These are phyloP conservation scores for Beroe ovata DNA, from an alignment of 37 sponge, comb jelly and placozoan species.

Conservation along the genomic window DNA sequence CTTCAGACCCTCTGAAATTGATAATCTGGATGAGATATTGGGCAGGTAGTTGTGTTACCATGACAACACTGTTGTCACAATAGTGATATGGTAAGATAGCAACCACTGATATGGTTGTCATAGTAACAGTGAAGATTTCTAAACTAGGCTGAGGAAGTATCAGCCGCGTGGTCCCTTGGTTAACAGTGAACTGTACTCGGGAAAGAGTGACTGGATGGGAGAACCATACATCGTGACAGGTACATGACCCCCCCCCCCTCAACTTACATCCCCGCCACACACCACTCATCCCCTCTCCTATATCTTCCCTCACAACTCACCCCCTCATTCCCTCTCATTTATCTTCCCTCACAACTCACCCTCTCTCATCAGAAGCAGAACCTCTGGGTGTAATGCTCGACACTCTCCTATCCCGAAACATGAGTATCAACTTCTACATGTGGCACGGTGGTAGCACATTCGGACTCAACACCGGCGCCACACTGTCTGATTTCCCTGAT, in stretches of 20 bases:
- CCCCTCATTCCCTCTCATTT: no score
- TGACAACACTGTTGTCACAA: no score
- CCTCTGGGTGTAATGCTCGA: neutral
- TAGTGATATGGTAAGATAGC: no score
- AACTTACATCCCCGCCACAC: no score
- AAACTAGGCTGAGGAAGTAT: constrained; percentile 16
- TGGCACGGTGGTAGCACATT: constrained; percentile 86
- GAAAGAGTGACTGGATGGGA: constrained; percentile 43
- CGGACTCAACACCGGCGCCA: constrained; percentile 87
- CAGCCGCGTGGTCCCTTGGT: constrained; percentile 24
- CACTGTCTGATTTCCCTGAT: neutral
- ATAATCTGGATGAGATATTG: neutral
- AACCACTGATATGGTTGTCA: no score
- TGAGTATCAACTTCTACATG: constrained; percentile 8
- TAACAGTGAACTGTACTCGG: constrained; percentile 59
- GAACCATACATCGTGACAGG: neutral
- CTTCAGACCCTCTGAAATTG: constrained; percentile 72
- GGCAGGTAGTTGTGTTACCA: constrained; percentile 10
- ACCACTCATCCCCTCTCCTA: no score
- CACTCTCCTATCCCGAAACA: neutral
- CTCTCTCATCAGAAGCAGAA: neutral
- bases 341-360: no score
- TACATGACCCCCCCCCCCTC: no score
- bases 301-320: no score
- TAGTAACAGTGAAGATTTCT: no score